These are phyloP conservation scores for Dioctria rufipes DNA, from an alignment of 2,888 invertebrate species.

Conservation along the genomic window DNA sequence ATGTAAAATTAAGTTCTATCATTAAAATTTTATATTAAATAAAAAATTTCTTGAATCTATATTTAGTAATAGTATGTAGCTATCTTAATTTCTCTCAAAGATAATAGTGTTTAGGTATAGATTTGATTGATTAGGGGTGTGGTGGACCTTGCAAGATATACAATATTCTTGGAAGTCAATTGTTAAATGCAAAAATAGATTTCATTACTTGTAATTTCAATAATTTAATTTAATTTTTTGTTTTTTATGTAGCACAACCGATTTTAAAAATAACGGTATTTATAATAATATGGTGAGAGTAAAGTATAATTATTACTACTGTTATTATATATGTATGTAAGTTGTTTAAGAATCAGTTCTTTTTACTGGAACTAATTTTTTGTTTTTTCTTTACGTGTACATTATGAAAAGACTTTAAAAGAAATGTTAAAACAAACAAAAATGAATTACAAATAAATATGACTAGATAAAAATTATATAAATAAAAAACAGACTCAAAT, in stretches of 20 bases:
- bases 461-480: constrained; percentile 15
- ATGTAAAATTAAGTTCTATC: too few species aligned
- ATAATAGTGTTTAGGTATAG: constrained; percentile 15
- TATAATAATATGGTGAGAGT: not conserved
- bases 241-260: constrained; percentile 44
- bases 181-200: constrained; percentile 49
- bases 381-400: not conserved
- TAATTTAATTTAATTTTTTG: not conserved
- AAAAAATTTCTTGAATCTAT: not conserved
- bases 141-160: too few species aligned
- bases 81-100: constrained; percentile 49
- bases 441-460: constrained; percentile 45
- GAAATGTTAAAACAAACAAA: constrained; percentile 20
- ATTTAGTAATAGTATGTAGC: constrained; percentile 20
- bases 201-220: constrained; percentile 21
- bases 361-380: constrained; percentile 16
- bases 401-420: not conserved
- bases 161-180: constrained; percentile 15
- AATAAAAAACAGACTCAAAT: constrained; percentile 1
- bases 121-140: constrained; percentile 30
- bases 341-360: constrained; percentile 41
- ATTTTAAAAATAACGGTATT: constrained; percentile 31
- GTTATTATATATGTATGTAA: too few species aligned
- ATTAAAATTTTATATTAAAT: not conserved
- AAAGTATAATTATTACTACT: constrained; percentile 30